Conservation (phyloP, 2,113 vertebrate species). For the Channa argus region DNA sequence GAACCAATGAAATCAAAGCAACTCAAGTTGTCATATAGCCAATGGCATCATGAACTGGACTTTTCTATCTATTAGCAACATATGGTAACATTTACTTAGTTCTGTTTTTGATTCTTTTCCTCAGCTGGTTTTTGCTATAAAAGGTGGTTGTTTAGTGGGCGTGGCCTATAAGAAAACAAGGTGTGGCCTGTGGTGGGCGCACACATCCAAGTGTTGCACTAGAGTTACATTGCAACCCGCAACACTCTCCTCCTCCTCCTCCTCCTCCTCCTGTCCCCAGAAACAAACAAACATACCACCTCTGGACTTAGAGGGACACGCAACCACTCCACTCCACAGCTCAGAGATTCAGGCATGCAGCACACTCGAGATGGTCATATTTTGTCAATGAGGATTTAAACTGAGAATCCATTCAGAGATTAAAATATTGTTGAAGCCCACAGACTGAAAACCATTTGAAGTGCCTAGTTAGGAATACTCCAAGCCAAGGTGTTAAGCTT, state of each 20-base stretch:
- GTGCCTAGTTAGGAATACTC: conserved; percentile 58
- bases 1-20: conserved; percentile 77
- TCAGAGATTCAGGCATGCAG: conserved; percentile 72
- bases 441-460: conserved; percentile 55
- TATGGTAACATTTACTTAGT: conserved; percentile 93
- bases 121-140: conserved; percentile 86
- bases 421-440: conserved; percentile 47
- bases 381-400: conserved; percentile 47
- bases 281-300: conserved; percentile 45
- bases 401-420: conserved; percentile 39
- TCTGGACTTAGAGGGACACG: conserved; percentile 48
- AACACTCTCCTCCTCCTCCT: not conserved
- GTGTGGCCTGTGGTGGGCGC: conserved; percentile 88
- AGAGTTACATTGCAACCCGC: conserved; percentile 40
- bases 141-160: conserved; percentile 89
- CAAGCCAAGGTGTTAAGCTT: conserved; percentile 63
- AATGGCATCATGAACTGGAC: conserved; percentile 89
- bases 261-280: not conserved
- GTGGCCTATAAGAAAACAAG: conserved; percentile 98
- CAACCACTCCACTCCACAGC: conserved; percentile 66
- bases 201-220: conserved; percentile 92
- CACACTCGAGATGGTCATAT: conserved; percentile 67
- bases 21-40: conserved; percentile 86
- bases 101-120: conserved; percentile 75
- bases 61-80: conserved; percentile 95